A percentile compares a stretch with the other conserved stretches of the same genome.
Conservation (phyloP, 2,888 invertebrate genomes). For the Stenoptilia bipunctidactyla region DNA sequence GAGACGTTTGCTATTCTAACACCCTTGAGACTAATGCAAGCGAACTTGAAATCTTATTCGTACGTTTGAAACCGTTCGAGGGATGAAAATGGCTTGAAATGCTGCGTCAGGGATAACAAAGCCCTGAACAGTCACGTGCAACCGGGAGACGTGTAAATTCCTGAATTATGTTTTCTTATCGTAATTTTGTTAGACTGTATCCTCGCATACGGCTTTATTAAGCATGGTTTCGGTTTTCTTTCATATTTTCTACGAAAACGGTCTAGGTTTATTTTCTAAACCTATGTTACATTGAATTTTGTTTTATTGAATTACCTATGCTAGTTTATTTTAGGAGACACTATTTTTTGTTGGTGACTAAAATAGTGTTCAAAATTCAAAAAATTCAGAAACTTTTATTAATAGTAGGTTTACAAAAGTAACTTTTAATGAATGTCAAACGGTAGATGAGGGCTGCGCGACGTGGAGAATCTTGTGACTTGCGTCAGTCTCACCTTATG, state of each 20-base stretch:
- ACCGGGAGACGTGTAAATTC: slow-evolving; percentile 28
- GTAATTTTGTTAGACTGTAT: slow-evolving; percentile 26
- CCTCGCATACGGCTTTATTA: slow-evolving; percentile 10
- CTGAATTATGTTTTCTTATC: slow-evolving; percentile 32
- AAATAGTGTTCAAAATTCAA: too few relatives aligned
- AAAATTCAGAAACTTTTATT: too few relatives aligned
- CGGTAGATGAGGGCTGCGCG: too few relatives aligned
- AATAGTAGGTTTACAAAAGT: too few relatives aligned
- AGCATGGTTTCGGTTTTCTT: too few relatives aligned
- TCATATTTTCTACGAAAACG: too few relatives aligned
- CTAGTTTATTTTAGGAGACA: slow-evolving; percentile 19
- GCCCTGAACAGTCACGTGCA: slow-evolving; percentile 18
- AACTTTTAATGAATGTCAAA: too few relatives aligned
- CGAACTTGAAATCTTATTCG: slow-evolving; percentile 37
- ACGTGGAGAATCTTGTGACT: too few relatives aligned
- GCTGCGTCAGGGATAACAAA: slow-evolving; percentile 36
- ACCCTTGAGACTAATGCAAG: slow-evolving; percentile 21
- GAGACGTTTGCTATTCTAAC: slow-evolving; percentile 17
- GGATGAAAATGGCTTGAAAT: slow-evolving; percentile 30
- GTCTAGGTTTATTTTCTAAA: too few relatives aligned
- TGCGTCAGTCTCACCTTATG: too few relatives aligned
- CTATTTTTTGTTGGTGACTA: too few relatives aligned
- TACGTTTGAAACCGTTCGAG: slow-evolving; percentile 27
- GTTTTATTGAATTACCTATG: too few relatives aligned
- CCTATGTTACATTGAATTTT: slow-evolving; percentile 18